Evolutionary conservation across 2,888 invertebrate genomes (phyloP).

Genomic region (Argyra leucocephala): DNA sequence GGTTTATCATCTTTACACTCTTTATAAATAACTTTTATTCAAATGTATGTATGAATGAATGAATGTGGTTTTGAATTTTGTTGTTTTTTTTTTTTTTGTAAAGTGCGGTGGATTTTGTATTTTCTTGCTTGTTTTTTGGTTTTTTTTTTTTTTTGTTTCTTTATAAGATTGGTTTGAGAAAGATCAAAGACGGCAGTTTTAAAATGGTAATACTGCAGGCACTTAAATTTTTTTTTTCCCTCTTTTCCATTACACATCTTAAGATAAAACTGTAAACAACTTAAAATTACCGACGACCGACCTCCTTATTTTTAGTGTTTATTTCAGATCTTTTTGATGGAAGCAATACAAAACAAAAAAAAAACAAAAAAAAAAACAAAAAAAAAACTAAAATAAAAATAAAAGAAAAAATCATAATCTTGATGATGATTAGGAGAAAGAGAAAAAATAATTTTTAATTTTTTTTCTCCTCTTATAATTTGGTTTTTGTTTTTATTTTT

Average conservation of each 20-base stretch:
- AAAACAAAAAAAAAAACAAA: not conserved
- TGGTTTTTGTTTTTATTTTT: not conserved
- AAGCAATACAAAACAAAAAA: not conserved
- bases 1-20: no score
- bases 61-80: not conserved
- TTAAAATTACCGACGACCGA: not conserved
- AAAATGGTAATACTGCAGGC: not conserved
- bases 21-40: no score
- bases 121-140: not conserved
- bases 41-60: no score
- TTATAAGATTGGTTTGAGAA: not conserved
- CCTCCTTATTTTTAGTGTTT: not conserved
- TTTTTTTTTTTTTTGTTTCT: not conserved
- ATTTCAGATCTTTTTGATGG: not conserved
- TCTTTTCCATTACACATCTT: not conserved
- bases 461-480: not conserved
- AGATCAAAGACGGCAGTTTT: constrained; percentile 4
- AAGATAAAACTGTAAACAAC: constrained; percentile 4
- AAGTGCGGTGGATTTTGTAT: not conserved
- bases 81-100: not conserved
- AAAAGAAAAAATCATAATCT: not conserved
- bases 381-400: not conserved
- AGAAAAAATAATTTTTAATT: not conserved
- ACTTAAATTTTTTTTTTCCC: not conserved
- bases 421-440: not conserved